phyloP scores from a whole-genome alignment of 2,797 vertebrate genomes.

The Ibycter americanus region DNA sequence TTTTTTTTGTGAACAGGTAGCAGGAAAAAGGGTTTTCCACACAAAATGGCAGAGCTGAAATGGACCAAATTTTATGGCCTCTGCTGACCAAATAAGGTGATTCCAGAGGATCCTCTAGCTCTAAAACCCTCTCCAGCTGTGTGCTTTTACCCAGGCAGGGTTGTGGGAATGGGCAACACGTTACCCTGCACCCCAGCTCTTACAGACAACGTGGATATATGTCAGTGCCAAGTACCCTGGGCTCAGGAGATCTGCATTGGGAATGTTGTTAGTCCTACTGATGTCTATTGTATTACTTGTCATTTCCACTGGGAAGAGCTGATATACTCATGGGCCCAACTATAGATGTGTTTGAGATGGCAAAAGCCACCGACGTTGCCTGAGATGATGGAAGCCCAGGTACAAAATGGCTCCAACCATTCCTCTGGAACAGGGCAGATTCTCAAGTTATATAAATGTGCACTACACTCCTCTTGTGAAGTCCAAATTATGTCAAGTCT shows the following conservation, averaged over 20 bases:
- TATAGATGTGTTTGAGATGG: background rate
- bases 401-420: background rate
- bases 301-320: background rate
- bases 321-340: background rate
- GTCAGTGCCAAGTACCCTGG: background rate
- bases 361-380: background rate
- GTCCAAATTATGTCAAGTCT: background rate
- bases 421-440: background rate
- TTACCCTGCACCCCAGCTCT: background rate
- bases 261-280: background rate
- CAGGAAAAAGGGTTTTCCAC: background rate
- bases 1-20: background rate
- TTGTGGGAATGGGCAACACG: rapidly evolving
- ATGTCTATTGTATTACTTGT: background rate
- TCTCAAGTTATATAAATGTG: background rate
- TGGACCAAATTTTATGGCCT: background rate
- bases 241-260: background rate
- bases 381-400: background rate
- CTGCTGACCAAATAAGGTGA: background rate
- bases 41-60: background rate
- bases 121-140: background rate
- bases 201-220: rapidly evolving
- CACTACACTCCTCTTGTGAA: background rate
- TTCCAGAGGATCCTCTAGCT: background rate
- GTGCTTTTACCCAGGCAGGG: background rate